phyloP scores from a whole-genome alignment of 1,140 invertebrate species.

The Hycleus phaleratus region DNA sequence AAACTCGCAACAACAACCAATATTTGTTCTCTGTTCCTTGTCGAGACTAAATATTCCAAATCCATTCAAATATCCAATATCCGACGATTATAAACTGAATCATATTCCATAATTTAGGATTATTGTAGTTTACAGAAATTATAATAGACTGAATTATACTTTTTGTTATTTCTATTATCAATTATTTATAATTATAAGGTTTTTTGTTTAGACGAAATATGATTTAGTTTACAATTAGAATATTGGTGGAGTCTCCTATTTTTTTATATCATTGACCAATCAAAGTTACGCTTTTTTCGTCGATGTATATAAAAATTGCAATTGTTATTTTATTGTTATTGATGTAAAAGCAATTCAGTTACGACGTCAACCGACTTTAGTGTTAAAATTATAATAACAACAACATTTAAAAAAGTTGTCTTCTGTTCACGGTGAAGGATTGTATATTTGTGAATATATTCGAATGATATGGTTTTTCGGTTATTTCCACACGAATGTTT shows the following conservation, averaged over 20 bases:
- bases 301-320: conserved; percentile 41
- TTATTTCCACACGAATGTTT: too few relatives aligned
- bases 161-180: conserved; percentile 26
- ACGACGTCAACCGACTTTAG: conserved; percentile 33
- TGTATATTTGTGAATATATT: conserved; percentile 40
- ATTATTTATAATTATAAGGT: too few relatives aligned
- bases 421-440: conserved; percentile 32
- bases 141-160: neutral
- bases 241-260: too few relatives aligned
- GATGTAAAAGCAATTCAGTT: conserved; percentile 25
- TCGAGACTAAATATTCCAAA: too few relatives aligned
- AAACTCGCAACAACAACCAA: too few relatives aligned
- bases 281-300: conserved; percentile 40
- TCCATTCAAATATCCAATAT: neutral
- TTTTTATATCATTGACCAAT: conserved; percentile 44
- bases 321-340: conserved; percentile 41
- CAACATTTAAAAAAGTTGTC: too few relatives aligned
- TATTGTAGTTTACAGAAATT: neutral
- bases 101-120: too few relatives aligned
- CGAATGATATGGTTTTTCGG: conserved; percentile 28
- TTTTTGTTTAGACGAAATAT: too few relatives aligned
- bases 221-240: too few relatives aligned
- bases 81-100: too few relatives aligned
- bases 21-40: too few relatives aligned
- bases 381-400: conserved; percentile 25